Conservation (phyloP, 2,797 vertebrate species). For the Clamator glandarius region DNA sequence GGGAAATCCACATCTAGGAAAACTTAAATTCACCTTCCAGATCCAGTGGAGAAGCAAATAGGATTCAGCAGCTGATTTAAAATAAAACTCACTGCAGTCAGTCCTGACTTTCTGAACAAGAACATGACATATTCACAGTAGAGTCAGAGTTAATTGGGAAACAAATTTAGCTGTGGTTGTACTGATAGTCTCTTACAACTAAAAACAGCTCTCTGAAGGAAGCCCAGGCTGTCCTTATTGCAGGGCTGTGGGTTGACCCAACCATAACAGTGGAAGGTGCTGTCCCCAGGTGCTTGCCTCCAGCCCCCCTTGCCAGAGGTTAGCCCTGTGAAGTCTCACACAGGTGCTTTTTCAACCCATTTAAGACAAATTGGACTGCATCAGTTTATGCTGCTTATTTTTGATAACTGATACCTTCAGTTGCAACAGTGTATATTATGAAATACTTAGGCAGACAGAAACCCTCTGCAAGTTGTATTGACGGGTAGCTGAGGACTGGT, state of each 20-base stretch:
- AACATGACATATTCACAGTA: not conserved
- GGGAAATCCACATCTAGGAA: not conserved
- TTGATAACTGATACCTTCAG: not conserved
- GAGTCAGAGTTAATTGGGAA: not conserved
- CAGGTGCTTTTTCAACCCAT: not conserved
- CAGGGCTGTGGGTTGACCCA: not conserved
- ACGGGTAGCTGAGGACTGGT: not conserved
- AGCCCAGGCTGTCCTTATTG: not conserved
- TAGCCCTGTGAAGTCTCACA: not conserved
- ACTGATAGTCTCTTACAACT: not conserved
- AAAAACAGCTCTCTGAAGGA: not conserved
- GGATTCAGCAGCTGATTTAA: not conserved
- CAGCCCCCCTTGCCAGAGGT: not conserved
- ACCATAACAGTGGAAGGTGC: not conserved
- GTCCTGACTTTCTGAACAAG: not conserved
- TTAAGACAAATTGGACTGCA: not conserved
- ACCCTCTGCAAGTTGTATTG: not conserved
- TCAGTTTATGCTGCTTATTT: not conserved
- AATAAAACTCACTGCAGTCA: not conserved
- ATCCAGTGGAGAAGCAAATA: not conserved
- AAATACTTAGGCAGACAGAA: not conserved
- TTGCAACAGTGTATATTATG: not conserved
- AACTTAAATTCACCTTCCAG: slow-evolving; percentile 13
- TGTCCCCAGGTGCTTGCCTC: not conserved
- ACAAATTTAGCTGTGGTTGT: not conserved